Evolutionary conservation across 2,797 vertebrate genomes (phyloP), one percentile per base, ranked within the genome.

Genomic region (Tinamus major): DNA sequence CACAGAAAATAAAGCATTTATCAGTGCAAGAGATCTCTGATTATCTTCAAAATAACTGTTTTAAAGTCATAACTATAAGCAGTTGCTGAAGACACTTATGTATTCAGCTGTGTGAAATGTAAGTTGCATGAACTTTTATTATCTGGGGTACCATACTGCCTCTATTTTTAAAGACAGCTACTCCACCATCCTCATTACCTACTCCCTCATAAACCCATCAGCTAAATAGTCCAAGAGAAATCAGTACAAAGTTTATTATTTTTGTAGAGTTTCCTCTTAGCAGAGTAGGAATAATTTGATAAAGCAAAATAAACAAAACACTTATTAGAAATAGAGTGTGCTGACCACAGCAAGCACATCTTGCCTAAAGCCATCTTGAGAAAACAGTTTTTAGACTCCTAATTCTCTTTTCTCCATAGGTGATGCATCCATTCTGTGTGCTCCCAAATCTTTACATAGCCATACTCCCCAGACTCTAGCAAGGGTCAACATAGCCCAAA

Each of bases 1-100:
- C 44, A 42, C 70, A 93, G 80, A 94, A 93, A 92, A 13, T 69
- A 89, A 58, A 84, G 55, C 74, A 83, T 92, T 92, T 68, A 83
- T 35, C 62, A 77, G 12, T 55, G 42, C 9, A 74, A 53, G 62
- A 95, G 58, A 85, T 6, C 7, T 71, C 39, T 42, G 53, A 20
- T 79, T 69, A 79, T 67, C 59, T 74, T 80, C 29, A 67, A 56
- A 79, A 79, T 85, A 59, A 79, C 15, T 81, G 24, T 5, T 6
- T 78, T 61, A 31, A 88, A 85, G 70, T 8, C 8, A 4, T 17
- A 64, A 29, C 24, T 41, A 13, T 27, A 86, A 92, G 76, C 13
- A 64, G 37, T 59, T 91, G 49, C 56, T 88, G 61, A 56, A 88
- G 76, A 59, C 48, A 15, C 4, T 83, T 49, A 64, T 39, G 51